Base-by-base conservation (phyloP, 2,113 vertebrate genomes). In the Thomomys bottae region DNA sequence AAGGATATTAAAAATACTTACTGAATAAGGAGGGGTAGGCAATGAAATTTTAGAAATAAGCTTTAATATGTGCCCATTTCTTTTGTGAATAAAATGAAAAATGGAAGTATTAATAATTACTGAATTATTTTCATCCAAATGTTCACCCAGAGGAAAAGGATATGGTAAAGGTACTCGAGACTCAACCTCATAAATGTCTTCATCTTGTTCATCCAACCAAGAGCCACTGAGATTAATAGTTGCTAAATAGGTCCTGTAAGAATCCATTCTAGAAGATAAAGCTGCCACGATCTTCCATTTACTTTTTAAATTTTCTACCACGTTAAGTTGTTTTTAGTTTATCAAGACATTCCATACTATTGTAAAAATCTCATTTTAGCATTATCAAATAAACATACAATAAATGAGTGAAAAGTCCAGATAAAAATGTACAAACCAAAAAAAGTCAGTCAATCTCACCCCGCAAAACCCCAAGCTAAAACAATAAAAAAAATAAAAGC, bases 1-100 rank as follows among this genome's bases (percentile, higher is more conserved):
- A 83, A 64, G 68, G 32, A 66, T 32, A 89, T 24, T 84, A 94
- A 61, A 85, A 30, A 96, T 98, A 99, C 99, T 99, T 98, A 99
- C 99, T 95, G 98, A 99, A 88, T 99, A 99, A 14, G 99, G 99
- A 89, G 99, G 99, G 59, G 98, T 98, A 96, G 99, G 99, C 80
- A 99, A 97, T 34, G 99, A 99, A 95, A 99, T 99, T 98, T 98
- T 99, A 94, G 99, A 99, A 93, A 99, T 95, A 94, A 99, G 98
- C 95, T 99, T 99, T 97, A 99, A 98, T 93, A 98, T 97, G 92
- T 99, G 99, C 28, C 98, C 98, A 11, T 98, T 98, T 94, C 94
- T 98, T 95, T 98, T 98, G 94, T 99, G 98, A 87, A 97, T 98
- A 97, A 98, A 96, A 96, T 99, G 99, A 9, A 98, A 98, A 97